phyloP scores from a whole-genome alignment of 1,140 invertebrate species.

The Arctopsyche grandis region DNA sequence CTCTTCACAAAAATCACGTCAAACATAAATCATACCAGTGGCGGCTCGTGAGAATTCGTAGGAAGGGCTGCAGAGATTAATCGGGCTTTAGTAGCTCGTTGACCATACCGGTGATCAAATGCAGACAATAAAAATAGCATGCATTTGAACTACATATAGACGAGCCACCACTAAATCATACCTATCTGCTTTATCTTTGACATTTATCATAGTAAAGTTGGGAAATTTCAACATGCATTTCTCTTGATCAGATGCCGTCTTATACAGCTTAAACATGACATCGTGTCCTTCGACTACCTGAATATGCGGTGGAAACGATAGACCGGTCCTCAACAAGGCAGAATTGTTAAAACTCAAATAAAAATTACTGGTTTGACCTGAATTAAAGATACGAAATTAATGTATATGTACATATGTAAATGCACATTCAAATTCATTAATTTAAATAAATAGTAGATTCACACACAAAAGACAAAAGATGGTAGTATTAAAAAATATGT shows the following conservation, averaged over 20 bases:
- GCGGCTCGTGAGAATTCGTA: too few species aligned
- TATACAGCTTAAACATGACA: constrained; percentile 41
- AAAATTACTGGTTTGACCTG: too few species aligned
- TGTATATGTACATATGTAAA: neutral
- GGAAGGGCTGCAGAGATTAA: too few species aligned
- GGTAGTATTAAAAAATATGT: neutral
- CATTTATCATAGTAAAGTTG: constrained; percentile 24
- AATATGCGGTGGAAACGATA: constrained; percentile 42
- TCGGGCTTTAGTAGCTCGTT: too few species aligned
- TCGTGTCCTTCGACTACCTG: constrained; percentile 30
- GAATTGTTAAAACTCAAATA: neutral
- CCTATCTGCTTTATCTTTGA: constrained; percentile 34
- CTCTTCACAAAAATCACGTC: neutral
- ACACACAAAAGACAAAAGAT: neutral
- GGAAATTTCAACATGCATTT: constrained; percentile 43
- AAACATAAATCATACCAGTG: too few species aligned
- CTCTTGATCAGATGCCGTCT: constrained; percentile 41
- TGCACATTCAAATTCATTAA: neutral
- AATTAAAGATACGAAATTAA: too few species aligned
- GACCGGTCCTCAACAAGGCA: neutral
- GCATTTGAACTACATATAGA: too few species aligned
- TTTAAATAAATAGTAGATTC: too few species aligned
- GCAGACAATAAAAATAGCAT: too few species aligned
- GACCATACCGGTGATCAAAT: too few species aligned
- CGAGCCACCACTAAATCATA: too few species aligned